Evolutionary conservation across 53 echinoderm and acorn worm species (phyloP), one percentile per base, ranked within the genome.

Genomic region (Holothuria leucospilota): DNA sequence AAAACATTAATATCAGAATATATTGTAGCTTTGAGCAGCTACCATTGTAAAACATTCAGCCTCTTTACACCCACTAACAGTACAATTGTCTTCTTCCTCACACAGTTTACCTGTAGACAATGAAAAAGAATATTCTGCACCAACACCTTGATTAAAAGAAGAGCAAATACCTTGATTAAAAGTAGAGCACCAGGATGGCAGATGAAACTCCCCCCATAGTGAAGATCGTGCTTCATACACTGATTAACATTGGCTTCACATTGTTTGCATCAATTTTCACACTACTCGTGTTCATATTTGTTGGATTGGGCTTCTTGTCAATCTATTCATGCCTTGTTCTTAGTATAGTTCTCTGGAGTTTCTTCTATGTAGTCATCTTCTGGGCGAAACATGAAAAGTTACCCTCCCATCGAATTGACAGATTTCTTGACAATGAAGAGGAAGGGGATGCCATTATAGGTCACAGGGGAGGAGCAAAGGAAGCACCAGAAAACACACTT

Each of bases 401-500:
- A 13, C 75, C 75, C 14, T 26, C 51, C 52, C 75, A 75, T 52
- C 52, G 75, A 53, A 75, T 75, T 51, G 75, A 49, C 16, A 75
- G 28, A 27, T 75, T 75, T 49, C 21, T 75, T 14, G 52, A 52
- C 15, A 75, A 75, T 75, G 85, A 85, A 52, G 71, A 53, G 13
- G 59, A 71, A 20, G 82, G 84, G 64, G 38, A 52, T 11, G 68
- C 63, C 10, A 71, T 85, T 13, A 87, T 95, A 34, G 93, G 82
- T 39, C 95, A 95, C 80, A 79, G 95, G 53, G 95, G 95, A 52
- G 93, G 86, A 25, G 95, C 89, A 14, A 29, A 56, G 1, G 95
- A 95, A 23, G 93, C 90, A 11, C 95, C 95, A 15, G 95, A 95
- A 81, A 95, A 95, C 51, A 95, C 95, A 12, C 27, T 93, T 13